Percentiles rank a stretch among this genome's conserved stretches.
phyloP scores from a whole-genome alignment of 2,888 invertebrate genomes.

The Hermaeophaga mercurialis region DNA sequence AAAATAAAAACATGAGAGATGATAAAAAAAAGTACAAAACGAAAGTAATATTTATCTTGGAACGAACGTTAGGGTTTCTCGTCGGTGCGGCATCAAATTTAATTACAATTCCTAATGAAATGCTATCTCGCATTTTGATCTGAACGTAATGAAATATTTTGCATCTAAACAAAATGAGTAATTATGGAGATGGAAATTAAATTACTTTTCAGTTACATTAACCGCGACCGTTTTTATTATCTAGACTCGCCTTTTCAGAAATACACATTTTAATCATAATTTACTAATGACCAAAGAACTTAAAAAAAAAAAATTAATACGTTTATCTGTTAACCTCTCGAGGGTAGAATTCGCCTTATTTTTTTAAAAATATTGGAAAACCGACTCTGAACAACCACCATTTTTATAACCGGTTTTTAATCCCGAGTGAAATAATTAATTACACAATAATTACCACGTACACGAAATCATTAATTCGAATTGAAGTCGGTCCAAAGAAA shows the following conservation, averaged over 20 bases:
- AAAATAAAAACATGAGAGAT: too few relatives aligned
- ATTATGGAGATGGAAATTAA: slow-evolving; percentile 41
- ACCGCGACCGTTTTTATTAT: slow-evolving; percentile 31
- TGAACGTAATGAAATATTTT: slow-evolving; percentile 31
- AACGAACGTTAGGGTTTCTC: background rate
- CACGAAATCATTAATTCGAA: slow-evolving; percentile 15
- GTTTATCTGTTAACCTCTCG: too few relatives aligned
- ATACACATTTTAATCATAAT: too few relatives aligned
- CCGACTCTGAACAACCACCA: too few relatives aligned
- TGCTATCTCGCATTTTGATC: slow-evolving; percentile 32
- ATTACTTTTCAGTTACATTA: slow-evolving; percentile 42
- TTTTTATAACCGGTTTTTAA: too few relatives aligned
- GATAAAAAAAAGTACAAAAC: background rate
- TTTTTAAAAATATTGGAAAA: too few relatives aligned
- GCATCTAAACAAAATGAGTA: slow-evolving; percentile 36
- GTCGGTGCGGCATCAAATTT: slow-evolving; percentile 21
- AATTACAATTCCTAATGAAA: slow-evolving; percentile 29
- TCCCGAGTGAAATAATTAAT: slow-evolving; percentile 5
- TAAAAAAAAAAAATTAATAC: too few relatives aligned
- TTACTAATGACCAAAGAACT: too few relatives aligned
- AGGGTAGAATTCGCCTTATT: too few relatives aligned
- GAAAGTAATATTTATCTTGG: slow-evolving; percentile 13
- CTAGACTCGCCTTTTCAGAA: slow-evolving; percentile 20
- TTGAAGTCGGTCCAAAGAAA: slow-evolving; percentile 13
- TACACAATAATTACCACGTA: slow-evolving; percentile 4